phyloP scores from a whole-genome alignment of 1,140 invertebrate species.

The Sycophila sp. region DNA sequence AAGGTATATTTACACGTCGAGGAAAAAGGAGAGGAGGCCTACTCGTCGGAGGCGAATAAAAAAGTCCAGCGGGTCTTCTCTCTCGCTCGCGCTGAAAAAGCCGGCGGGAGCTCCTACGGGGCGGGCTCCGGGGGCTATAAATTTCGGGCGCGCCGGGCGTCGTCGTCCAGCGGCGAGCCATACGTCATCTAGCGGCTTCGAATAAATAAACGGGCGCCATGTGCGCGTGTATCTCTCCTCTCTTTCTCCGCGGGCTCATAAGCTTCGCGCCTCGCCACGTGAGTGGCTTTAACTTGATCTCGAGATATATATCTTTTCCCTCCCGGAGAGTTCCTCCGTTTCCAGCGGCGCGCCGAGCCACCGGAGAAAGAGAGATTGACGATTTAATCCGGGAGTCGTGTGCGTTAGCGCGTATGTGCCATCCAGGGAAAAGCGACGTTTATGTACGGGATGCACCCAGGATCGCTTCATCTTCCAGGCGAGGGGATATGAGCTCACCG shows the following conservation, averaged over 20 bases:
- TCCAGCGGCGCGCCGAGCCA: too few species aligned
- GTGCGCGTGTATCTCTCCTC: background rate
- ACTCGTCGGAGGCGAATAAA: background rate
- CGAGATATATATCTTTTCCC: slow-evolving; percentile 13
- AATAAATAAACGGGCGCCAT: slow-evolving; percentile 56
- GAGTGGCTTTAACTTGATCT: slow-evolving; percentile 28
- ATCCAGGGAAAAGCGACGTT: slow-evolving; percentile 3
- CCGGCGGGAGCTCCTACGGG: slow-evolving; percentile 5
- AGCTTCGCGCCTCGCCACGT: slow-evolving; percentile 17
- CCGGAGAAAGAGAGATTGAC: slow-evolving; percentile 38
- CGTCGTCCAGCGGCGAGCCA: slow-evolving; percentile 35
- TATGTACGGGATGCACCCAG: background rate
- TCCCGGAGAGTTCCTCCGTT: slow-evolving; percentile 7
- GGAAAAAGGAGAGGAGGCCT: background rate
- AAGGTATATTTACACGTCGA: slow-evolving; percentile 15
- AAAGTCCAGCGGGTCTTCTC: background rate
- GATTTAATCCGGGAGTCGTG: slow-evolving; percentile 39
- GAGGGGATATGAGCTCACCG: background rate
- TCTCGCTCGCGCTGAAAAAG: slow-evolving; percentile 18
- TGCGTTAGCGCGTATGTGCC: background rate
- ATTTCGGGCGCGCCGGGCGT: slow-evolving; percentile 3
- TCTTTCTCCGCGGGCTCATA: slow-evolving; percentile 13
- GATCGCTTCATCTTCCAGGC: background rate
- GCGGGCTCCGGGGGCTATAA: slow-evolving; percentile 9
- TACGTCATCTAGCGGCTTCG: slow-evolving; percentile 55